phyloP scores from a whole-genome alignment of 2,797 vertebrate genomes.

The Phrynocephalus guinanensis region DNA sequence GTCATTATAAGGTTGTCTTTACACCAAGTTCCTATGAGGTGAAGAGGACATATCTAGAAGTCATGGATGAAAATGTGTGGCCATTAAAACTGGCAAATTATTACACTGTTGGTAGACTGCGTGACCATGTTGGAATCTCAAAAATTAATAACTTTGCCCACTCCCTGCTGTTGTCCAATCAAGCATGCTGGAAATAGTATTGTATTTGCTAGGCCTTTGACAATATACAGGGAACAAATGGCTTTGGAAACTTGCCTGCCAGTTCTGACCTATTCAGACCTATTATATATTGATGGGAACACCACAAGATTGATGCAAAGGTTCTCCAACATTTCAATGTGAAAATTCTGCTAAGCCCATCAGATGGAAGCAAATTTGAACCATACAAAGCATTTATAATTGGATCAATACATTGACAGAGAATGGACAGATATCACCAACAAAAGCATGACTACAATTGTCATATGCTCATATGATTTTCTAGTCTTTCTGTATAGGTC shows the following conservation, averaged over 20 bases:
- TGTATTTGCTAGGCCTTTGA: slow-evolving; percentile 41
- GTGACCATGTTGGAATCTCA: background rate
- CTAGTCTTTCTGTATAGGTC: background rate
- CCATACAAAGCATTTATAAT: slow-evolving; percentile 26
- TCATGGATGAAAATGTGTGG: too few relatives aligned
- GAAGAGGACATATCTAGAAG: too few relatives aligned
- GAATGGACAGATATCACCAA: background rate
- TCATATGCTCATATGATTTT: background rate
- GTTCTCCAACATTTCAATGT: slow-evolving; percentile 51
- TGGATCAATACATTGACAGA: background rate
- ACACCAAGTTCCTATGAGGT: too few relatives aligned
- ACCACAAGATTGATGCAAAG: slow-evolving; percentile 69
- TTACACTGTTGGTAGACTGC: background rate
- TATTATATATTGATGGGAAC: slow-evolving; percentile 65
- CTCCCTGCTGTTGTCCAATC: slow-evolving; percentile 21
- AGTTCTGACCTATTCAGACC: slow-evolving; percentile 63
- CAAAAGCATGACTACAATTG: background rate
- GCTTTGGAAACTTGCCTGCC: slow-evolving; percentile 63
- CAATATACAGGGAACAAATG: slow-evolving; percentile 45
- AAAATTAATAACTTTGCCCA: background rate
- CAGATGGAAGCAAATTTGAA: slow-evolving; percentile 61
- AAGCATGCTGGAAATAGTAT: slow-evolving; percentile 27
- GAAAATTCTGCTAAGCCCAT: slow-evolving; percentile 58
- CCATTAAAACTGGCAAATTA: background rate
- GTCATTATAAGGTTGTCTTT: background rate